A percentile compares a stretch with the other conserved stretches of the same genome.
phyloP scores from a whole-genome alignment of 2,888 invertebrate genomes.

The Lasioglossum villosulum region DNA sequence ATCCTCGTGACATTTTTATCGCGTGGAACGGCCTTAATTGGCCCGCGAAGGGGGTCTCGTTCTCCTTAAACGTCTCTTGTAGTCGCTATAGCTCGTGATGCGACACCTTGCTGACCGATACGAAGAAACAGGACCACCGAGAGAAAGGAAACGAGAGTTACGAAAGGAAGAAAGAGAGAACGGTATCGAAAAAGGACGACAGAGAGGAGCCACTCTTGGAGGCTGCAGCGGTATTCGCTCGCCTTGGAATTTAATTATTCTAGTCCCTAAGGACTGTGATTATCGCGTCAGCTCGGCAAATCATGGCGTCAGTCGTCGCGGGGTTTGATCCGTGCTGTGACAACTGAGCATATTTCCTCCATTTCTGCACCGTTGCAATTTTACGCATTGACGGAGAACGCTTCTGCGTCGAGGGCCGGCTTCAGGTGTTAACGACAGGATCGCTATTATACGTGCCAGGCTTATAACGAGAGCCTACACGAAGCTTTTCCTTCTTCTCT shows the following conservation, averaged over 20 bases:
- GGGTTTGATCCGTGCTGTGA: conserved; percentile 74
- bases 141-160: neutral
- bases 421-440: conserved; percentile 83
- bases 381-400: conserved; percentile 32
- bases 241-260: conserved; percentile 81
- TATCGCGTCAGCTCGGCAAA: conserved; percentile 81
- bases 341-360: conserved; percentile 56
- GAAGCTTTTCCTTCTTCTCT: conserved; percentile 40
- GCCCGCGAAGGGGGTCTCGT: conserved; percentile 17
- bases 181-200: conserved; percentile 20
- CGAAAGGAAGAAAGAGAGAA: conserved; percentile 1
- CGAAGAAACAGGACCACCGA: neutral
- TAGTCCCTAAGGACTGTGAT: conserved; percentile 78
- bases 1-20: conserved; percentile 48
- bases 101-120: conserved; percentile 8
- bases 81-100: conserved; percentile 18
- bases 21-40: conserved; percentile 43
- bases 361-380: conserved; percentile 51
- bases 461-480: conserved; percentile 77
- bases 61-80: conserved; percentile 14
- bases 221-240: conserved; percentile 45
- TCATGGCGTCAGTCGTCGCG: conserved; percentile 80
- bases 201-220: conserved; percentile 4
- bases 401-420: conserved; percentile 55
- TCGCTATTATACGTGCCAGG: conserved; percentile 75